Evolutionary conservation across 2,113 vertebrate species (phyloP).

Genomic region (Craseonycteris thonglongyai): DNA sequence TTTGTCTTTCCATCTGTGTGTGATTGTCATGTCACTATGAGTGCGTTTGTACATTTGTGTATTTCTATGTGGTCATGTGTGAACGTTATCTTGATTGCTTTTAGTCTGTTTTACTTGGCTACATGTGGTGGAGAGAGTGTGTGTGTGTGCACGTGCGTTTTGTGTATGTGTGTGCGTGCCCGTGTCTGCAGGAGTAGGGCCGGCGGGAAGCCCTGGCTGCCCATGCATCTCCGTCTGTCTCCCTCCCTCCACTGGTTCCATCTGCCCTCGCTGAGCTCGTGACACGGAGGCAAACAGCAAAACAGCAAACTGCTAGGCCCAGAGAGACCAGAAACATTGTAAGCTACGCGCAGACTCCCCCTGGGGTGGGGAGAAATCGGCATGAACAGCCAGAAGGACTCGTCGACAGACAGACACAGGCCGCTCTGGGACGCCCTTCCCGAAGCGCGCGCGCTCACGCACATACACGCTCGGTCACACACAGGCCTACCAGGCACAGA

Average conservation of each 20-base stretch:
- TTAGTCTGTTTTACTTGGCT: constrained; percentile 11
- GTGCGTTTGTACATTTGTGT: constrained; percentile 28
- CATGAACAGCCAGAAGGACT: not conserved
- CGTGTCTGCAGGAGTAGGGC: not conserved
- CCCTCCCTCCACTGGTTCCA: constrained; percentile 49
- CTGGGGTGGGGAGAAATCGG: not conserved
- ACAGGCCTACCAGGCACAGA: not conserved
- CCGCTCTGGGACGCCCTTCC: not conserved
- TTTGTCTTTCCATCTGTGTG: constrained; percentile 24
- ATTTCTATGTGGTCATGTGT: constrained; percentile 43
- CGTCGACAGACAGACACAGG: not conserved
- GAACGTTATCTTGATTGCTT: not conserved
- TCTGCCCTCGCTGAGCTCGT: constrained; percentile 51
- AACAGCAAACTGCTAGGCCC: not conserved
- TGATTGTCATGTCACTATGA: not conserved
- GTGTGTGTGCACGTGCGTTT: not conserved
- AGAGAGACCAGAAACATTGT: not conserved
- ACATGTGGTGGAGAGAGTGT: not conserved
- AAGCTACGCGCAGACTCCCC: not conserved
- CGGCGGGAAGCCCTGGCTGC: constrained; percentile 12
- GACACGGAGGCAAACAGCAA: constrained; percentile 48
- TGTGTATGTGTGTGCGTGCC: not conserved
- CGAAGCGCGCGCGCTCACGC: constrained; percentile 1
- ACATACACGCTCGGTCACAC: not conserved
- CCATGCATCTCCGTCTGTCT: constrained; percentile 41